phyloP scores from a whole-genome alignment of 2,113 vertebrate species.

The Piprites chloris region DNA sequence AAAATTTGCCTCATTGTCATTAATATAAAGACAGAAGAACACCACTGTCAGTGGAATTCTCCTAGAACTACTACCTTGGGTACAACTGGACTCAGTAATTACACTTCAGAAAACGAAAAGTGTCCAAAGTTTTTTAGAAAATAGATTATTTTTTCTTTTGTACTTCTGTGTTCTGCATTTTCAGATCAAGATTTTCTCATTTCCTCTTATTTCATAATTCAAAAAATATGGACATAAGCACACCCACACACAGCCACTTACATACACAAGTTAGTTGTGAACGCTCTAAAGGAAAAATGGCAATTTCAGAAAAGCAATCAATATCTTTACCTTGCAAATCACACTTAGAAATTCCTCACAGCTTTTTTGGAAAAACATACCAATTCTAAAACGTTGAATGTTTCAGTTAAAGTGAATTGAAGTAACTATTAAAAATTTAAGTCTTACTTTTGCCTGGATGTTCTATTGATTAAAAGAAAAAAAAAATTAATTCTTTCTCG shows the following conservation, averaged over 20 bases:
- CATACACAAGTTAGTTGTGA: neutral
- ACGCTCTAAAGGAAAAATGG: neutral
- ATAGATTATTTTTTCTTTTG: neutral
- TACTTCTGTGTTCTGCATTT: neutral
- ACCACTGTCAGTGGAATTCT: neutral
- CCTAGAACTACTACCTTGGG: neutral
- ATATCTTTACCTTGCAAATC: neutral
- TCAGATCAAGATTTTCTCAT: neutral
- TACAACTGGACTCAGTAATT: neutral
- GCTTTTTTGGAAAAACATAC: neutral
- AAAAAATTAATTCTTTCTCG: neutral
- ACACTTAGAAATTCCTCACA: neutral
- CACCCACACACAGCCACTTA: neutral
- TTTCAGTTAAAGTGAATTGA: neutral
- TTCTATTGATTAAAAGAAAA: neutral
- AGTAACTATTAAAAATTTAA: neutral
- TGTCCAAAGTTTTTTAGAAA: neutral
- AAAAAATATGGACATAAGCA: neutral
- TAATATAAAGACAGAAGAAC: neutral
- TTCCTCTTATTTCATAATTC: neutral
- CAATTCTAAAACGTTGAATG: neutral
- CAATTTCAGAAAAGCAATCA: neutral
- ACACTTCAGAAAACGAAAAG: neutral
- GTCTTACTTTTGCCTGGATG: neutral
- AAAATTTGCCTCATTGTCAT: neutral